Percentiles rank a stretch among this genome's conserved stretches.
phyloP scores from a whole-genome alignment of 1,140 invertebrate species.

The Odontomachus brunneus region DNA sequence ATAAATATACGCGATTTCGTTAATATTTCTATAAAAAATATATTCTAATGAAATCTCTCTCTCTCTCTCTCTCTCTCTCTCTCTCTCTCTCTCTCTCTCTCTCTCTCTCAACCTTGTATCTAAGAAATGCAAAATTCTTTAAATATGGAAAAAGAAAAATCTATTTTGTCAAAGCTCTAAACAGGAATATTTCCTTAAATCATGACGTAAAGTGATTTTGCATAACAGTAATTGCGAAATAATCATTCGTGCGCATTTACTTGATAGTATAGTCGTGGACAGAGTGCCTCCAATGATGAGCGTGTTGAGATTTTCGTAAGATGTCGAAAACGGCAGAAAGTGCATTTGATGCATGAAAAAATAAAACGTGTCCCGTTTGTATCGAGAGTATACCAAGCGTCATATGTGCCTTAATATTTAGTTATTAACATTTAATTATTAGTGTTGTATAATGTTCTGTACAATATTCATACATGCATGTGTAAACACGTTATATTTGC shows the following conservation, averaged over 20 bases:
- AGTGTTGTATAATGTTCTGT: not conserved
- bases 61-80: no score
- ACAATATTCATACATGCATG: no score
- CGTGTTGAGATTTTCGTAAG: constrained; percentile 55
- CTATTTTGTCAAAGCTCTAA: no score
- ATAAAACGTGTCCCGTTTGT: not conserved
- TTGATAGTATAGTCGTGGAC: constrained; percentile 67
- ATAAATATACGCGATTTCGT: no score
- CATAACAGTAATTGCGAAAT: constrained; percentile 60
- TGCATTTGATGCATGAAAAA: not conserved
- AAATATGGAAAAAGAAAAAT: no score
- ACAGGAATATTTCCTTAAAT: constrained; percentile 53
- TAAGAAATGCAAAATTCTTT: no score
- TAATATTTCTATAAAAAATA: no score
- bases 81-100: no score
- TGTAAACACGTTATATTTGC: no score
- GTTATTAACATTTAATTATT: not conserved
- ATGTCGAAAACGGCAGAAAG: constrained; percentile 30
- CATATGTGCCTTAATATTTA: not conserved
- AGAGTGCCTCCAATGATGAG: constrained; percentile 70
- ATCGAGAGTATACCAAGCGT: no score
- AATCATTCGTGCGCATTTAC: constrained; percentile 59
- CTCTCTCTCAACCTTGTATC: no score
- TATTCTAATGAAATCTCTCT: no score
- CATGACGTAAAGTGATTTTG: constrained; percentile 68